A percentile compares a stretch with the other conserved stretches of the same genome.
Conservation (phyloP, 2,113 vertebrate genomes). For the Axis porcinus region DNA sequence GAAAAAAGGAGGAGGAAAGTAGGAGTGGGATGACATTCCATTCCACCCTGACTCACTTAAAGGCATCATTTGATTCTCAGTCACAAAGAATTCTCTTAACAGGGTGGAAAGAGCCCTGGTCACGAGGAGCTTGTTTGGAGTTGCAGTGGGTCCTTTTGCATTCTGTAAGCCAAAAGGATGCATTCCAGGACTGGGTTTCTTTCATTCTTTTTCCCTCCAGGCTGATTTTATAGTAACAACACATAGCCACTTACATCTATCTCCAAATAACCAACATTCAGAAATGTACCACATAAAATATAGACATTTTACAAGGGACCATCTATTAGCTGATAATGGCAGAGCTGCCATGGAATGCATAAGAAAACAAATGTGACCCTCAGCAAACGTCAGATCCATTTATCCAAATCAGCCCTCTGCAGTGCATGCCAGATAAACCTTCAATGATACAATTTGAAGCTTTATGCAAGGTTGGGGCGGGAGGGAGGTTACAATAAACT, state of each 20-base stretch:
- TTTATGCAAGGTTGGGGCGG: not conserved
- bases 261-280: constrained; percentile 68
- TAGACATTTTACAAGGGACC: constrained; percentile 70
- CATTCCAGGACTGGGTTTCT: constrained; percentile 36
- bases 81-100: constrained; percentile 62
- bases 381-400: constrained; percentile 61
- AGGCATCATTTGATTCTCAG: constrained; percentile 61
- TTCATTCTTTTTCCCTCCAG: constrained; percentile 56
- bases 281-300: constrained; percentile 70
- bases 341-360: constrained; percentile 65
- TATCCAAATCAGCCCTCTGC: constrained; percentile 64
- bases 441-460: constrained; percentile 58
- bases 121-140: constrained; percentile 29
- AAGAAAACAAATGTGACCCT: constrained; percentile 69
- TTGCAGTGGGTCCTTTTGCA: not conserved
- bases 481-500: constrained; percentile 14
- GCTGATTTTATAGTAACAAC: constrained; percentile 73
- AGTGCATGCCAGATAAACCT: constrained; percentile 65
- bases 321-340: constrained; percentile 74
- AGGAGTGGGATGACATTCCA: constrained; percentile 23
- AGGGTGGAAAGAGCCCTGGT: constrained; percentile 45
- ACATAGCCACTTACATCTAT: constrained; percentile 58
- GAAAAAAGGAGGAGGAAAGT: not conserved
- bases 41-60: constrained; percentile 47
- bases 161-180: constrained; percentile 36